phyloP scores from a whole-genome alignment of 1,140 invertebrate genomes.

The Pogonus chalceus region DNA sequence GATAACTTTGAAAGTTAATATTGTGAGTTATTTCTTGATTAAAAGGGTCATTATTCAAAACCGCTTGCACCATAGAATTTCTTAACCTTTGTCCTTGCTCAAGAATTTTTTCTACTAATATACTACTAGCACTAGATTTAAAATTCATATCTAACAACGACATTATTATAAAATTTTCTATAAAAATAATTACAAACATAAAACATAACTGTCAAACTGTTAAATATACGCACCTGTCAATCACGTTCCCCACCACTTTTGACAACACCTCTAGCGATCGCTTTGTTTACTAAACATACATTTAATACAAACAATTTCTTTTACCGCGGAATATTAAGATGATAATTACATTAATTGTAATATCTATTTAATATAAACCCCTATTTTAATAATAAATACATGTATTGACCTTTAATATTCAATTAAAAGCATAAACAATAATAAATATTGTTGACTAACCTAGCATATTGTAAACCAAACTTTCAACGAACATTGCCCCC shows the following conservation, averaged over 20 bases:
- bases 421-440: too few species aligned
- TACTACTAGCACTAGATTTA: not conserved
- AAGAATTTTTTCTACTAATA: slow-evolving; percentile 27
- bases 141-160: not conserved
- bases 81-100: slow-evolving; percentile 28
- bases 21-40: slow-evolving; percentile 19
- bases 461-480: not conserved
- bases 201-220: not conserved
- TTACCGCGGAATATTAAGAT: too few species aligned
- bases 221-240: not conserved
- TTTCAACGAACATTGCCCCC: not conserved
- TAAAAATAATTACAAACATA: not conserved
- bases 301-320: too few species aligned
- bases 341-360: too few species aligned
- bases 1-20: slow-evolving; percentile 8
- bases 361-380: too few species aligned
- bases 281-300: not conserved
- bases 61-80: slow-evolving; percentile 28
- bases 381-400: too few species aligned
- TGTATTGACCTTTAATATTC: too few species aligned
- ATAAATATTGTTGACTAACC: too few species aligned
- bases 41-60: slow-evolving; percentile 28
- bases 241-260: not conserved
- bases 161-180: not conserved
- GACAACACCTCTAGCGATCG: not conserved